These are phyloP conservation scores for Hypsibius dujardini DNA, from an alignment of 1,140 invertebrate genomes.

Conservation along the genomic window DNA sequence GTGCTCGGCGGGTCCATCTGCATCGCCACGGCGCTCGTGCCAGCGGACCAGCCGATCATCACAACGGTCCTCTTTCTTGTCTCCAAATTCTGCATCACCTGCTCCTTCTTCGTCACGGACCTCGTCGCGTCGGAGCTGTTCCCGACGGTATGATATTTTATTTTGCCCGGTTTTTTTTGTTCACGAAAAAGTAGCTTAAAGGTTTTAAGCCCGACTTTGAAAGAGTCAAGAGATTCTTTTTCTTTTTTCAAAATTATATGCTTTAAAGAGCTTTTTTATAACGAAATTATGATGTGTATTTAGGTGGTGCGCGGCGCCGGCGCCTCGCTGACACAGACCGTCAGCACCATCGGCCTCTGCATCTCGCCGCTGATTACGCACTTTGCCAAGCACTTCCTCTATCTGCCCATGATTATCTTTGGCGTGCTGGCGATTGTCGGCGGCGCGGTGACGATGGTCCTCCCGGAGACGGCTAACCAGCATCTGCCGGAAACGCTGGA, in stretches of 20 bases:
- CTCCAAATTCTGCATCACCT: constrained; percentile 15
- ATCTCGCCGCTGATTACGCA: constrained; percentile 14
- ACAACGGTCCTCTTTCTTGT: constrained; percentile 3
- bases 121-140: constrained; percentile 52
- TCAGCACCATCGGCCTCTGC: not conserved
- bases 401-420: constrained; percentile 63
- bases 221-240: no score
- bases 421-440: constrained; percentile 59
- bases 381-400: constrained; percentile 19
- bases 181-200: no score
- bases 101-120: constrained; percentile 16
- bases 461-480: constrained; percentile 65
- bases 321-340: constrained; percentile 8
- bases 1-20: constrained; percentile 40
- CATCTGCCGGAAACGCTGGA: constrained; percentile 60
- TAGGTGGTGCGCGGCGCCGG: constrained; percentile 44
- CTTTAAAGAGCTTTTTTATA: no score
- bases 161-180: no score
- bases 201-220: no score
- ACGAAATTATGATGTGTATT: no score
- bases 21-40: constrained; percentile 26
- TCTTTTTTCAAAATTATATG: no score
- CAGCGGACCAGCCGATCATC: not conserved
- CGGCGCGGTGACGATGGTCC: constrained; percentile 55
- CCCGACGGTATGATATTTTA: constrained; percentile 42